Evolutionary conservation across 2,797 vertebrate species (phyloP).

Genomic region (Distichodus sexfasciatus): DNA sequence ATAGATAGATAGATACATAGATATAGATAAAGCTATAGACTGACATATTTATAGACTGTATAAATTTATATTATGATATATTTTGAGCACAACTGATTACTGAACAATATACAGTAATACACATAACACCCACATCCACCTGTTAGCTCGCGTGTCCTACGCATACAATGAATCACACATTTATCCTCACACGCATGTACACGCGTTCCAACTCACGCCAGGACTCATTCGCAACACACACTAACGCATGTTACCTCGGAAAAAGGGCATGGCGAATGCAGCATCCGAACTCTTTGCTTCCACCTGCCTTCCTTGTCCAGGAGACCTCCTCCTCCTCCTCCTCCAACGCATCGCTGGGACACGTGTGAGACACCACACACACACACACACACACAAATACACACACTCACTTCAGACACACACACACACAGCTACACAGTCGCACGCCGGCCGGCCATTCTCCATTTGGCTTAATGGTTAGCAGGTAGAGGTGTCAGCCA

Average conservation of each 20-base stretch:
- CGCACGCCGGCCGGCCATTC: background rate
- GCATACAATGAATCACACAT: background rate
- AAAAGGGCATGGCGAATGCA: constrained; percentile 45
- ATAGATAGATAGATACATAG: too few relatives aligned
- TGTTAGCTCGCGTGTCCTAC: too few relatives aligned
- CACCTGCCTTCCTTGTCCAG: constrained; percentile 47
- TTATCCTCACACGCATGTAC: background rate
- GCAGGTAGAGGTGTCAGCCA: background rate
- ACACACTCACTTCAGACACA: constrained; percentile 2
- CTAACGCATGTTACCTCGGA: constrained; percentile 51
- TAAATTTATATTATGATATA: too few relatives aligned
- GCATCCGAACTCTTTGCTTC: constrained; percentile 44
- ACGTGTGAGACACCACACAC: too few relatives aligned
- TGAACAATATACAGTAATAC: too few relatives aligned
- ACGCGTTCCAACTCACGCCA: too few relatives aligned
- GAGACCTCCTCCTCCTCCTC: constrained; percentile 54
- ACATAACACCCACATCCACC: too few relatives aligned
- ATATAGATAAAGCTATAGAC: too few relatives aligned
- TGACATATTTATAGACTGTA: too few relatives aligned
- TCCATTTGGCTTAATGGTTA: background rate
- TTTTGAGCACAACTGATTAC: too few relatives aligned
- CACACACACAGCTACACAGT: background rate
- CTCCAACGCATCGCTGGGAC: constrained; percentile 58
- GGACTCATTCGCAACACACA: too few relatives aligned
- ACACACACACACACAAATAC: constrained; percentile 9